Evolutionary conservation across 2,113 vertebrate species (phyloP).

Genomic region (Prionailurus bengalensis): DNA sequence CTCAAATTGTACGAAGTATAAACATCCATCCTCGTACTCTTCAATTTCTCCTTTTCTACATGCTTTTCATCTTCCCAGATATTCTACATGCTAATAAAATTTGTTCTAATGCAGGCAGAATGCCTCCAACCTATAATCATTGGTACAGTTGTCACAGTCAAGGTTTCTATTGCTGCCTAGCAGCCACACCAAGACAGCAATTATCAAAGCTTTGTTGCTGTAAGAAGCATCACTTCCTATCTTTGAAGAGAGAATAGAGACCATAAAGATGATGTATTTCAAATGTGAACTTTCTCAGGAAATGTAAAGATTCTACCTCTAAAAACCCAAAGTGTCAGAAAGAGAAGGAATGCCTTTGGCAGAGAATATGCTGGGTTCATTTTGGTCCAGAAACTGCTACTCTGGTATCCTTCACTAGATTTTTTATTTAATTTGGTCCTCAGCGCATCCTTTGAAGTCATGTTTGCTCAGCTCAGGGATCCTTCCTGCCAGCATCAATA

Average conservation of each 20-base stretch:
- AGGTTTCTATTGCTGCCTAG: neutral
- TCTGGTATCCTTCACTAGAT: neutral
- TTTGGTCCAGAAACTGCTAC: neutral
- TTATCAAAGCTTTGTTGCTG: neutral
- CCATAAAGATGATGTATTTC: neutral
- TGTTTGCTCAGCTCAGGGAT: neutral
- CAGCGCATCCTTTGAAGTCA: slow-evolving; percentile 50
- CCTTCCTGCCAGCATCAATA: neutral
- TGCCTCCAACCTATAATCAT: neutral
- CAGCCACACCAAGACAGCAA: neutral
- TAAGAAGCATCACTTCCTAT: neutral
- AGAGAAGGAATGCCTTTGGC: neutral
- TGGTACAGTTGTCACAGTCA: neutral
- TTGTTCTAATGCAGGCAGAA: neutral
- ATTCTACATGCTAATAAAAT: neutral
- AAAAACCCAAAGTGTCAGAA: neutral
- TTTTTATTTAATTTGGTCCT: slow-evolving; percentile 55
- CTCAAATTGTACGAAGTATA: slow-evolving; percentile 3
- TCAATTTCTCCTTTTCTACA: neutral
- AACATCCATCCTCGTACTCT: neutral
- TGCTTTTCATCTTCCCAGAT: slow-evolving; percentile 1
- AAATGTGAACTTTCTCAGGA: slow-evolving; percentile 24
- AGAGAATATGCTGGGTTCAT: slow-evolving; percentile 43
- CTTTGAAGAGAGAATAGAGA: slow-evolving; percentile 33
- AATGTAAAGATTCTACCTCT: neutral